Evolutionary conservation across 1,140 invertebrate species (phyloP), one percentile per base, ranked within the genome.

Genomic region (Bombus pyrosoma): DNA sequence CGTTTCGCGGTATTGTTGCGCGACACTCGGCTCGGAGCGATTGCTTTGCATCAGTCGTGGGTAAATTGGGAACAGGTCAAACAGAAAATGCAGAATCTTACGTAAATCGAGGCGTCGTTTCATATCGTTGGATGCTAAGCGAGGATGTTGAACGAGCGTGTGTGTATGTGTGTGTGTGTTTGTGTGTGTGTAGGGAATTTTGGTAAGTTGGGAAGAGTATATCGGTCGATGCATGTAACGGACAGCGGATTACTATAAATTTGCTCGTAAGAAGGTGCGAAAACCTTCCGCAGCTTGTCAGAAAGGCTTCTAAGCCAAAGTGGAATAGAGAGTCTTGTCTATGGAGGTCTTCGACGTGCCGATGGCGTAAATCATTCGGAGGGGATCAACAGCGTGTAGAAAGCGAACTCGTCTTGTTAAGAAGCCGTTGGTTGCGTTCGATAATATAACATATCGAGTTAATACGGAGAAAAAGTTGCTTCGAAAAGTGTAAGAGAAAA

Each of bases 281-380:
- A 83, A 83, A 34, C 57, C 59, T 10, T 43, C 0, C 12, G n/a
- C 28, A 43, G 47, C 22, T 39, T 28, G 9, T 34, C n/a, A 8
- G 47, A 74, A 39, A 43, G 80, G 57, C 69, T 81, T 73, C 68
- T 73, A 81, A 81, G 80, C 69, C 37, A 25, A 39, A 41, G 28
- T 37, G 25, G 69, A 77, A 62, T 57, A 32, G 41, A 74, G 43
- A 22, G 41, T 53, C 43, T 71, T 25, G 37, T 13, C 32, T 64
- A 32, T 32, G n/a, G 79, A 72, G 80, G 69, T 75, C 25, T 66
- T 74, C 69, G 37, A 75, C 72, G 32, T 10, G 73, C 1, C 28
- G 73, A 83, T 43, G 71, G 72, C 62, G 81, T 83, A 75, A 75
- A 83, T 83, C 81, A 83, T 74, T 75, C 32, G 22, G 57, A 25